Evolutionary conservation across 2,113 vertebrate genomes (phyloP).

Genomic region (Leucopsar rothschildi): DNA sequence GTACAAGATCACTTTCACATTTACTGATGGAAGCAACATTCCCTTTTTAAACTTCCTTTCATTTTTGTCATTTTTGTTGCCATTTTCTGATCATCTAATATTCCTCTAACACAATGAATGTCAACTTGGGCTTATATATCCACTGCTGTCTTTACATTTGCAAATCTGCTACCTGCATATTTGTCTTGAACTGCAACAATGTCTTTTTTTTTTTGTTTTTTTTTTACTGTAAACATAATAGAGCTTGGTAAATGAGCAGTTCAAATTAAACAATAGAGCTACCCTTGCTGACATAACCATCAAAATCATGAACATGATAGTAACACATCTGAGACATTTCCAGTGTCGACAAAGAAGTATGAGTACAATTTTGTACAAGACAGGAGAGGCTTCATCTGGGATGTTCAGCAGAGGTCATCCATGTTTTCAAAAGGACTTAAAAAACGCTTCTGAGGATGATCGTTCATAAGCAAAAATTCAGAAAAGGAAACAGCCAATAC

Average conservation of each 20-base stretch:
- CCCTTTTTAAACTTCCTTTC: neutral
- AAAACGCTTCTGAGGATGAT: neutral
- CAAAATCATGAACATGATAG: neutral
- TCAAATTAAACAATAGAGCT: neutral
- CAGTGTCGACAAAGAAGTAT: rapidly evolving
- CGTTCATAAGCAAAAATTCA: neutral
- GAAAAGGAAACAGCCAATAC: neutral
- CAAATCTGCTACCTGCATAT: neutral
- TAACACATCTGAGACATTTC: neutral
- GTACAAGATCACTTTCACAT: neutral
- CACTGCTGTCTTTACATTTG: neutral
- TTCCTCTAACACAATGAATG: neutral
- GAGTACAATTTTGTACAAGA: neutral
- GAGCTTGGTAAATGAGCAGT: neutral
- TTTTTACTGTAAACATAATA: neutral
- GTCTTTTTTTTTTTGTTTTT: no score
- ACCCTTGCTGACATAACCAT: neutral
- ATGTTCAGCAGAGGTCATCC: neutral
- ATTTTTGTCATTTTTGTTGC: neutral
- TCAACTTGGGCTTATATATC: neutral
- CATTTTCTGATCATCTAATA: neutral
- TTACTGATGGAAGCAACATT: neutral
- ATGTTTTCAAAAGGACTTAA: neutral
- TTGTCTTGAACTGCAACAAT: neutral
- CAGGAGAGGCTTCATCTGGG: neutral